Conservation (phyloP, 2,888 invertebrate species). For the Seladonia tumulorum region DNA sequence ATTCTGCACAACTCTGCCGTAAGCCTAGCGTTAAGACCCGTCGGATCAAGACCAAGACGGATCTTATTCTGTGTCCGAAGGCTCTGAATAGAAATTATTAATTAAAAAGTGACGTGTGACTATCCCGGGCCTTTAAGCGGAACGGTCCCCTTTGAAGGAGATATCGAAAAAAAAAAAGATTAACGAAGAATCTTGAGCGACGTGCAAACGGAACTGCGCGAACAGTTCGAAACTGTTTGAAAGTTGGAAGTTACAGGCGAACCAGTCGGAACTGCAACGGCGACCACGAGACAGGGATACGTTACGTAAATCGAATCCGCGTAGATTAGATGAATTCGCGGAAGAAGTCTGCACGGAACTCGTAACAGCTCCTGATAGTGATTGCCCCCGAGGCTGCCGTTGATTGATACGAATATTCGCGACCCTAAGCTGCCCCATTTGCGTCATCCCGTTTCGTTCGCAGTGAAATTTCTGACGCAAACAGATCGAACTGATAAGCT, state of each 20-base stretch:
- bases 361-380: slow-evolving; percentile 10
- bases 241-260: not conserved
- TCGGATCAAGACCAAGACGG: too few relatives aligned
- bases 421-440: slow-evolving; percentile 14
- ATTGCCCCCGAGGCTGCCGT: not conserved
- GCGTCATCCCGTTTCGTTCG: slow-evolving; percentile 36
- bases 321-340: slow-evolving; percentile 29
- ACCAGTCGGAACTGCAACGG: not conserved
- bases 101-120: too few relatives aligned
- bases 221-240: not conserved
- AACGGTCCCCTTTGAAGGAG: not conserved
- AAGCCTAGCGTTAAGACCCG: too few relatives aligned
- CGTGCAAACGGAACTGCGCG: not conserved
- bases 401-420: not conserved
- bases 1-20: too few relatives aligned
- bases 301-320: slow-evolving; percentile 31
- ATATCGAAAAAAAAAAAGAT: not conserved
- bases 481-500: not conserved
- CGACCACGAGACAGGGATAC: not conserved
- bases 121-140: too few relatives aligned
- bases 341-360: not conserved
- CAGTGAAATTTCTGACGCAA: slow-evolving; percentile 17
- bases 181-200: not conserved
- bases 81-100: too few relatives aligned
- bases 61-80: too few relatives aligned